A percentile compares a stretch with the other conserved stretches of the same genome.
These are phyloP conservation scores for Drosophila paramelanica DNA, from an alignment of 2,888 invertebrate species.

Conservation along the genomic window DNA sequence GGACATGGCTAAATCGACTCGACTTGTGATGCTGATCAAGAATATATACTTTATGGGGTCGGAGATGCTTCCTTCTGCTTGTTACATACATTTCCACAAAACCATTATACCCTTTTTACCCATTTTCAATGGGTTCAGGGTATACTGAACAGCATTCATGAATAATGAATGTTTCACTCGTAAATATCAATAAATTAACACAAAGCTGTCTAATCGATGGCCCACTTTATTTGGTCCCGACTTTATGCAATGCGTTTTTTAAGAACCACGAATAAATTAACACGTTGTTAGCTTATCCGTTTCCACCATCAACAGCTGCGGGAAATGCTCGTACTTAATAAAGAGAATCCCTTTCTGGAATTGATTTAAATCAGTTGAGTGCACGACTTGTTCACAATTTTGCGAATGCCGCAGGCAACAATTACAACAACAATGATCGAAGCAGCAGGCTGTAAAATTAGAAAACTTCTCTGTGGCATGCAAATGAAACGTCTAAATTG, in stretches of 20 bases:
- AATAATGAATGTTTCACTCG: not conserved
- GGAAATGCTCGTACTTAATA: not conserved
- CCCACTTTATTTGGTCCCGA: not conserved
- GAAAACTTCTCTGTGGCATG: conserved; percentile 49
- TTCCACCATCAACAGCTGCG: not conserved
- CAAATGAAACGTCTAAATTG: conserved; percentile 61
- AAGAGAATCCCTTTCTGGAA: conserved; percentile 1
- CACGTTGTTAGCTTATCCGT: not conserved
- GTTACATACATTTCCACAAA: no score
- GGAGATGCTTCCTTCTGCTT: no score
- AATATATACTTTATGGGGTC: no score
- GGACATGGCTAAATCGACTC: no score
- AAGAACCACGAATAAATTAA: not conserved
- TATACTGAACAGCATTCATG: not conserved
- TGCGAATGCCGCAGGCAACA: not conserved
- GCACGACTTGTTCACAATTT: conserved; percentile 27
- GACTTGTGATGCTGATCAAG: no score
- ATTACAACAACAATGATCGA: conserved; percentile 13
- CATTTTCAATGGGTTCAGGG: no score
- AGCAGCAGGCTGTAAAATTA: conserved; percentile 41
- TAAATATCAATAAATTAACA: not conserved
- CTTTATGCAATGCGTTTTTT: not conserved
- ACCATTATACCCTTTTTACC: no score
- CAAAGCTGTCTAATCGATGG: not conserved
- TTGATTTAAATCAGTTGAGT: conserved; percentile 30